These are phyloP conservation scores for Leuciscus idus DNA, from an alignment of 2,113 vertebrate species.

Conservation along the genomic window DNA sequence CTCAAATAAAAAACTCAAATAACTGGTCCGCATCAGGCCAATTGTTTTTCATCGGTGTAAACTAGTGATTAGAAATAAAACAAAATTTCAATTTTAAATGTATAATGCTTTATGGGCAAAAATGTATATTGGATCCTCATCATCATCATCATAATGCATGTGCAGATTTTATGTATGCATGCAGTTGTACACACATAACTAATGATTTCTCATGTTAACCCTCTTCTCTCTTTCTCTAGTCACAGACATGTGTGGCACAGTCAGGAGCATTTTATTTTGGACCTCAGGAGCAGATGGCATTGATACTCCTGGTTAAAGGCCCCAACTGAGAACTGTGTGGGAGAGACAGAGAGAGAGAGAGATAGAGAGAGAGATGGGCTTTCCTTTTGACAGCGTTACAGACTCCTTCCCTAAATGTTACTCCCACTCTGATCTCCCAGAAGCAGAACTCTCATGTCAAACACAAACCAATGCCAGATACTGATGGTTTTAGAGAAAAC, in stretches of 20 bases:
- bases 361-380: constrained; percentile 8
- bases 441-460: neutral
- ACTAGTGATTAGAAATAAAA: neutral
- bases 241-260: constrained; percentile 21
- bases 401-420: constrained; percentile 38
- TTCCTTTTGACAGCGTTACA: constrained; percentile 22
- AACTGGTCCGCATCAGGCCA: neutral
- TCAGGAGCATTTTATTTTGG: constrained; percentile 47
- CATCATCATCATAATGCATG: neutral
- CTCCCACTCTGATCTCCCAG: constrained; percentile 12
- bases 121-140: neutral
- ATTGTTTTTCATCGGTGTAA: neutral
- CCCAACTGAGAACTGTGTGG: constrained; percentile 34
- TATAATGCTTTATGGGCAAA: neutral
- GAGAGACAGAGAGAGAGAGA: constrained; percentile 6
- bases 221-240: neutral
- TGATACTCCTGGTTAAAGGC: constrained; percentile 22
- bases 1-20: too few species aligned
- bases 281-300: constrained; percentile 49
- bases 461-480: neutral
- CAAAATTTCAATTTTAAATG: neutral
- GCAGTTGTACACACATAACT: neutral
- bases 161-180: neutral
- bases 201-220: neutral
- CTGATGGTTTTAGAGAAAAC: neutral